Evolutionary conservation across 2,888 invertebrate species (phyloP).

Genomic region (Holacanthella duospinosa): DNA sequence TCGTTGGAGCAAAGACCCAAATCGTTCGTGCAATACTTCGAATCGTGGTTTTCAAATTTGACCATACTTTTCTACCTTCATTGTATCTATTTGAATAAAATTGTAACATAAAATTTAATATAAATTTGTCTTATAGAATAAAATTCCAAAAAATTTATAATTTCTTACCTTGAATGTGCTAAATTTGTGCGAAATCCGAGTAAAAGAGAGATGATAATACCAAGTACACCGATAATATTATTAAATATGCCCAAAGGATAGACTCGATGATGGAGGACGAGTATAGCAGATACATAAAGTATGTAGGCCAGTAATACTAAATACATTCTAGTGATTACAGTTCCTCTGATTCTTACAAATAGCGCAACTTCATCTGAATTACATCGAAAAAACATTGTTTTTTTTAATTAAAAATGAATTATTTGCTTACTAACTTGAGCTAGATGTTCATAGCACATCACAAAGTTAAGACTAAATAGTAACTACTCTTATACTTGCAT

Average conservation of each 20-base stretch:
- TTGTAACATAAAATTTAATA: no score
- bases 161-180: neutral
- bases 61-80: neutral
- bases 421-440: no score
- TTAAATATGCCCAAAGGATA: neutral
- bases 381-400: neutral
- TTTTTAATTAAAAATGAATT: no score
- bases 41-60: neutral
- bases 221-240: neutral
- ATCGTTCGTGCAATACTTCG: neutral
- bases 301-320: neutral
- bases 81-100: neutral
- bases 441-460: no score
- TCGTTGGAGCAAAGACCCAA: neutral
- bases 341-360: neutral
- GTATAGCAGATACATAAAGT: neutral
- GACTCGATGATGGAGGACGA: neutral
- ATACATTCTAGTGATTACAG: neutral
- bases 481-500: no score
- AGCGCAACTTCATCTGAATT: neutral
- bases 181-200: neutral
- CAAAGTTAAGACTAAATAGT: no score
- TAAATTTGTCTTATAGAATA: no score
- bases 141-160: neutral
- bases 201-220: neutral